A percentile compares a stretch with the other conserved stretches of the same genome.
Evolutionary conservation across 2,888 invertebrate genomes (phyloP).

Genomic region (Cremastobaeus sp.): DNA sequence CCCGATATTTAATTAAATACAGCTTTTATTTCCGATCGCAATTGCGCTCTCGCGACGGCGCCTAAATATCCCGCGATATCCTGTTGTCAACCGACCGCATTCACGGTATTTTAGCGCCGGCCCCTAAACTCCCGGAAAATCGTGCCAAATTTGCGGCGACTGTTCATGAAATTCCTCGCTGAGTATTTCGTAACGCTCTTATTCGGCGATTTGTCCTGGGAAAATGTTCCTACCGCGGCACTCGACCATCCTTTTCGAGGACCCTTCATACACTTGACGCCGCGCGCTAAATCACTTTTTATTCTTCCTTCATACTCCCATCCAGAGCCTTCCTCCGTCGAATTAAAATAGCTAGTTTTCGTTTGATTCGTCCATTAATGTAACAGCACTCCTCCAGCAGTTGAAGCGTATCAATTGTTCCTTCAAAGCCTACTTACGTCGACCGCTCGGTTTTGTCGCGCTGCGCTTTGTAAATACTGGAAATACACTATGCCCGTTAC

Average conservation of each 20-base stretch:
- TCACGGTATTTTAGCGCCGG: slow-evolving; percentile 38
- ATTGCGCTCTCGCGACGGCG: slow-evolving; percentile 23
- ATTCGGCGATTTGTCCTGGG: slow-evolving; percentile 60
- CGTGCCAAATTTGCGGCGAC: slow-evolving; percentile 51
- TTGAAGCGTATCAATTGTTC: slow-evolving; percentile 15
- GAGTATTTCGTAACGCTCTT: slow-evolving; percentile 59
- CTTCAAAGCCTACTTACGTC: slow-evolving; percentile 3
- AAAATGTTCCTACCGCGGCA: slow-evolving; percentile 56
- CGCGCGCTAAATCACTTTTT: slow-evolving; percentile 46
- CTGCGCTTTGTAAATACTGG: not conserved
- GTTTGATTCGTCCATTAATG: slow-evolving; percentile 33
- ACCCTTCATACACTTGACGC: slow-evolving; percentile 43
- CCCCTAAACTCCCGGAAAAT: slow-evolving; percentile 35
- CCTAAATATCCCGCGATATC: slow-evolving; percentile 44
- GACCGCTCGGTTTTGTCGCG: not conserved
- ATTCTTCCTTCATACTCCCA: slow-evolving; percentile 21
- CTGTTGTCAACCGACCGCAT: slow-evolving; percentile 40
- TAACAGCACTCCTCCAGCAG: slow-evolving; percentile 11
- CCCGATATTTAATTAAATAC: slow-evolving; percentile 55
- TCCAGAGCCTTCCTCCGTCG: slow-evolving; percentile 12
- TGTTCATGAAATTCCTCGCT: slow-evolving; percentile 50
- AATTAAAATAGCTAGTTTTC: slow-evolving; percentile 39
- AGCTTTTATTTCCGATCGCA: slow-evolving; percentile 55
- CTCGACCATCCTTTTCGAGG: slow-evolving; percentile 36
- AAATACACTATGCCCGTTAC: too few species aligned